Percentiles rank a stretch among this genome's conserved stretches.
Conservation (phyloP, 2,113 vertebrate species). For the Chaenocephalus aceratus region DNA sequence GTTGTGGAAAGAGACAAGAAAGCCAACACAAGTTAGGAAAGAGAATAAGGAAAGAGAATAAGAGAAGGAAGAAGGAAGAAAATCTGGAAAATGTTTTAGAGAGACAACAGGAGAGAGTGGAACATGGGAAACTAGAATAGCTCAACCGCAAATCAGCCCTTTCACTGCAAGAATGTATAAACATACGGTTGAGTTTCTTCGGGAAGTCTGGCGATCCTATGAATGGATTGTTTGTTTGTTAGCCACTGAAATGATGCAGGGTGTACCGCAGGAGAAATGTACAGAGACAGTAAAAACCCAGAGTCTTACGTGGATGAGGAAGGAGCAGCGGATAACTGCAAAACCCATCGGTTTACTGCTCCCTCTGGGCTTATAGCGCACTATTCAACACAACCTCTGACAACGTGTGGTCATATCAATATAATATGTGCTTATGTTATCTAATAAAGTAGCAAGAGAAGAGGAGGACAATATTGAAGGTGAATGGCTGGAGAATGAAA, state of each 20-base stretch:
- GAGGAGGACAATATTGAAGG: not conserved
- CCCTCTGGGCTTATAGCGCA: not conserved
- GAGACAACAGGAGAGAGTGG: constrained; percentile 58
- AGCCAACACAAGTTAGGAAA: not conserved
- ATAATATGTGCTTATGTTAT: not conserved
- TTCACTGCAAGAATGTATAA: constrained; percentile 74
- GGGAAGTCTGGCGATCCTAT: constrained; percentile 61
- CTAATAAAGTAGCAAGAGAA: not conserved
- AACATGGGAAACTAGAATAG: constrained; percentile 60
- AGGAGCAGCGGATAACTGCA: constrained; percentile 23
- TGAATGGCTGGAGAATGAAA: not conserved
- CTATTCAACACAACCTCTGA: not conserved
- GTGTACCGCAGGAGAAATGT: constrained; percentile 38
- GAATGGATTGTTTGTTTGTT: constrained; percentile 72
- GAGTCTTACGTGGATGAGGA: constrained; percentile 15
- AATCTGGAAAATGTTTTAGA: constrained; percentile 44
- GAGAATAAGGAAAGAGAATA: not conserved
- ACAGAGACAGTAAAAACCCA: constrained; percentile 28
- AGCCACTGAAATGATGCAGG: constrained; percentile 49
- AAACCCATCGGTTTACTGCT: constrained; percentile 2
- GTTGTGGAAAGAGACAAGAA: not conserved
- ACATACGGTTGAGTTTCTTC: constrained; percentile 73
- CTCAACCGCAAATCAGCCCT: constrained; percentile 61
- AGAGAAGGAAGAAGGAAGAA: constrained; percentile 23
- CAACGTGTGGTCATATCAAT: not conserved